Conservation (phyloP, 1,140 invertebrate species). For the Pentalonia nigronervosa region DNA sequence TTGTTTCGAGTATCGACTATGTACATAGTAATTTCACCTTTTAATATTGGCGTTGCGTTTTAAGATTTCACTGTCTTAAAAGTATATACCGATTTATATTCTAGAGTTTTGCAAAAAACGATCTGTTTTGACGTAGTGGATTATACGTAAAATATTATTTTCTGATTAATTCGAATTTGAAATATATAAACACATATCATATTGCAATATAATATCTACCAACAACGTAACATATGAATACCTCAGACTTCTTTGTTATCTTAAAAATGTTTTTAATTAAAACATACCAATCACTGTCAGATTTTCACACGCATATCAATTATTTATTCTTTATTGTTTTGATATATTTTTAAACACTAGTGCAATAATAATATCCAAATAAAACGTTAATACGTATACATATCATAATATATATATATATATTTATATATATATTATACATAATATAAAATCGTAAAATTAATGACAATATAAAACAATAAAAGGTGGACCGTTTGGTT, state of each 20-base stretch:
- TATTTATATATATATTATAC: no score
- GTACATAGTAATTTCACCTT: neutral
- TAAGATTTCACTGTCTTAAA: neutral
- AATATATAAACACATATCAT: neutral
- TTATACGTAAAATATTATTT: neutral
- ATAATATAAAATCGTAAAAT: neutral
- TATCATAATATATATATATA: no score
- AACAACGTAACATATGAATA: no score
- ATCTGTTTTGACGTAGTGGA: neutral
- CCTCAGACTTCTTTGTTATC: neutral
- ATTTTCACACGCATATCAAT: neutral
- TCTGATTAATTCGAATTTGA: neutral
- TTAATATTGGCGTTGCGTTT: neutral
- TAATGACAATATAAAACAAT: no score
- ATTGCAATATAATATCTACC: neutral
- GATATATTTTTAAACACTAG: neutral
- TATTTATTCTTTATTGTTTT: neutral
- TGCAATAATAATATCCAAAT: neutral
- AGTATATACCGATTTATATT: neutral
- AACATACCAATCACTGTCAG: neutral
- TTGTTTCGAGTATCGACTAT: neutral
- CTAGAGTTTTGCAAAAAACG: neutral
- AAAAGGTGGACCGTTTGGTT: neutral
- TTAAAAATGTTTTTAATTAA: neutral
- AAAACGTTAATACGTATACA: neutral